Percentiles rank a stretch among this genome's conserved stretches.
Conservation (phyloP, 2,113 vertebrate genomes). For the Cyprinodon variegatus region DNA sequence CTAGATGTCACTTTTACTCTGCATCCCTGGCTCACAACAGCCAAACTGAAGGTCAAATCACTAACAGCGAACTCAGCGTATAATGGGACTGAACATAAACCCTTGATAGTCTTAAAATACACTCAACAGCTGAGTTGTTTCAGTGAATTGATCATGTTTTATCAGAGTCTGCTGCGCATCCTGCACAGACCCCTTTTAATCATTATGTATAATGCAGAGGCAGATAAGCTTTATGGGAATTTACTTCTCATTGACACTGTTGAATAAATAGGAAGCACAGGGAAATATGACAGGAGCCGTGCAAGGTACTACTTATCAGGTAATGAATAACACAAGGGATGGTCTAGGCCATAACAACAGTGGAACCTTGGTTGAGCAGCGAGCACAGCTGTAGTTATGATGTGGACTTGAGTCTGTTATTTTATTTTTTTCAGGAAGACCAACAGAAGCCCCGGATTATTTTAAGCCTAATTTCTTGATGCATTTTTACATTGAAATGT, state of each 20-base stretch:
- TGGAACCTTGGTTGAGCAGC: constrained; percentile 8
- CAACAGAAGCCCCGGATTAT: constrained; percentile 14
- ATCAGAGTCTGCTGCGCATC: constrained; percentile 52
- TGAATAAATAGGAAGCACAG: constrained; percentile 39
- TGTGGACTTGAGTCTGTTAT: not conserved
- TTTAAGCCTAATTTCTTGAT: constrained; percentile 15
- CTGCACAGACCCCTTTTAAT: constrained; percentile 33
- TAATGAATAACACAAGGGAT: constrained; percentile 38
- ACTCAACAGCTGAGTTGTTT: constrained; percentile 50
- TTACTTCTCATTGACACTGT: constrained; percentile 38
- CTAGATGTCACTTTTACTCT: constrained; percentile 60
- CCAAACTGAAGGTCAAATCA: constrained; percentile 68
- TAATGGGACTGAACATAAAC: constrained; percentile 61
- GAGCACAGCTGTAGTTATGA: constrained; percentile 8
- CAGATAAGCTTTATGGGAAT: constrained; percentile 59
- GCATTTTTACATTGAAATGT: constrained; percentile 10
- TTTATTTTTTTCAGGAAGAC: constrained; percentile 8
- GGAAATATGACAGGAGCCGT: constrained; percentile 37
- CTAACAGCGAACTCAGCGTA: constrained; percentile 49
- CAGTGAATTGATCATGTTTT: constrained; percentile 46
- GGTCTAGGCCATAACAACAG: not conserved
- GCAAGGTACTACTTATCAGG: constrained; percentile 30
- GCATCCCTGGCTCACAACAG: constrained; percentile 56
- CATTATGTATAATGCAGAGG: constrained; percentile 45
- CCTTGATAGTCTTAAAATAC: constrained; percentile 56